Base-by-base conservation (phyloP, 2,888 invertebrate genomes). In the Cheilosia impressa region DNA sequence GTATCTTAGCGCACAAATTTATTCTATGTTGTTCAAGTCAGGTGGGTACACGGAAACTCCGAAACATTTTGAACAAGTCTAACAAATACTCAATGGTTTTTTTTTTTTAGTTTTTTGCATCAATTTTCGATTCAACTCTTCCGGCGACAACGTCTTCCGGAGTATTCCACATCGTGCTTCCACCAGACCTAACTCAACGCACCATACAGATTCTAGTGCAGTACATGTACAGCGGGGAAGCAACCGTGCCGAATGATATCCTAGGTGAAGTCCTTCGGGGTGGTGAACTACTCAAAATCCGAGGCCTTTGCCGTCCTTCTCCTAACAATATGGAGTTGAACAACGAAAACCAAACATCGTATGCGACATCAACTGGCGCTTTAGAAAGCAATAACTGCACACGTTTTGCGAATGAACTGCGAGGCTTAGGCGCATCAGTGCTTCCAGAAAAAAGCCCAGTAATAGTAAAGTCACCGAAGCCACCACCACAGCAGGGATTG, bases 181-280 rank as follows among this genome's bases (percentile, higher is more conserved):
- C 97, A 15, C 95, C 96, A 3, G 97, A 97, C 90, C 95, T 97
- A 87, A 96, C 95, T 45, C 95, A 96, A 85, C 95, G 96, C 87
- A 96, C 96, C 9, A 93, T 97, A 88, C 96, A 96, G 91, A 96
- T 96, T 85, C 93, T 97, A 19, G 95, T 97, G 52, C 96, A 97
- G 89, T 97, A 97, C 91, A 97, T 97, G 96, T 97, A 97, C 92
- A 95, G 95, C 91, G 95, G 95, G 89, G 90, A 92, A 87, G 96
- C 97, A 34, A 97, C 97, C 53, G 97, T 97, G 34, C 96, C 96
- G 71, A 96, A 97, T 92, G 97, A 96, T 90, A 96, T 97, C 58
- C 91, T 97, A 79, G 96, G 96, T 88, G 96, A 95, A 87, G 97
- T 97, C 1, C 91, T 97, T 34, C 95, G 95, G 90, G 97, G 97